Evolutionary conservation across 2,113 vertebrate species (phyloP).

Genomic region (Trematomus loennbergii): DNA sequence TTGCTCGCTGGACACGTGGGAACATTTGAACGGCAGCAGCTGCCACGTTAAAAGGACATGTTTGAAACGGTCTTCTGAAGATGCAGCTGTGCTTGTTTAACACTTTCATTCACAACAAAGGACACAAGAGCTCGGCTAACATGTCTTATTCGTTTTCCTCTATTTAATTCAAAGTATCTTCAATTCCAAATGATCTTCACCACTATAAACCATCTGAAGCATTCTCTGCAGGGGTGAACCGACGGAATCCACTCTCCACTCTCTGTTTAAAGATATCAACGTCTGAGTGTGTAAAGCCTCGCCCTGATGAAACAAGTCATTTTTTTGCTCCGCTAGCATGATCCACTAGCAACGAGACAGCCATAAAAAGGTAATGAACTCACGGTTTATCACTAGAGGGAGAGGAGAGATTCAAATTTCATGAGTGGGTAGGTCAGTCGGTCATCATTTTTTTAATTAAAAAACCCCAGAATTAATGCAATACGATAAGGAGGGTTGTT

Average conservation of each 20-base stretch:
- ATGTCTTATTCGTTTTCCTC: constrained; percentile 1
- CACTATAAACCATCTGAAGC: background rate
- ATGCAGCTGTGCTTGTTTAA: constrained; percentile 38
- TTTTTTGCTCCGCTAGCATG: background rate
- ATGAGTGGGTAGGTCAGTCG: background rate
- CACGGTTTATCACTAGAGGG: constrained; percentile 19
- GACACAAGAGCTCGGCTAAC: background rate
- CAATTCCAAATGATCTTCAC: constrained; percentile 2
- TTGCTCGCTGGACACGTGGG: background rate
- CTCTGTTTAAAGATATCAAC: background rate
- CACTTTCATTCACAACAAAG: background rate
- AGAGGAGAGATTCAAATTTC: constrained; percentile 25
- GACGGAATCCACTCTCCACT: background rate
- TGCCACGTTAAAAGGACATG: constrained; percentile 5
- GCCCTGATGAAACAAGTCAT: background rate
- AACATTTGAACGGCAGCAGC: constrained; percentile 22
- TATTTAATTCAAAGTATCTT: constrained; percentile 2
- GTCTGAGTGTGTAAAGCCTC: background rate
- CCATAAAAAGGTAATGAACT: constrained; percentile 15
- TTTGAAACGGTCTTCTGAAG: background rate
- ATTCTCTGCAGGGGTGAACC: background rate
- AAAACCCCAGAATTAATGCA: background rate
- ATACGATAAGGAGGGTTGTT: background rate
- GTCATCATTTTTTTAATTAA: constrained; percentile 23
- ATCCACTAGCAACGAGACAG: constrained; percentile 4